Base-by-base conservation (phyloP, 2,113 vertebrate species). In the Spea multiplicata region DNA sequence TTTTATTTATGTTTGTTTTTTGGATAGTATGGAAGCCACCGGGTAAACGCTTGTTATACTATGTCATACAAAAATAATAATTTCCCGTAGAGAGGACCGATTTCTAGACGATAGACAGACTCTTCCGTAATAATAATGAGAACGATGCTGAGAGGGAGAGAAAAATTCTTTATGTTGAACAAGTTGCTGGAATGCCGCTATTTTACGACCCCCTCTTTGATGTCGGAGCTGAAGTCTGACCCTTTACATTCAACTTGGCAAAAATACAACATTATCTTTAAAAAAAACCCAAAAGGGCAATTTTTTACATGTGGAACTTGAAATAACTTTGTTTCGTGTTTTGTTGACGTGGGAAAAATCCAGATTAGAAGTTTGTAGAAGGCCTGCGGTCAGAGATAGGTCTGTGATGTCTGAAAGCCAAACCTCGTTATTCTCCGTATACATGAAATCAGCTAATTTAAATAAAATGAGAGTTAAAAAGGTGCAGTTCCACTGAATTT, bases 191-290 rank as follows among this genome's bases (percentile, higher is more conserved):
- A 64, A 70, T 61, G 66, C 75, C 71, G 70, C 67, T 77, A 45
- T 71, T 77, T 70, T 77, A 70, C 44, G 44, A 61, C 52, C 10
- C 53, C 74, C 6, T 8, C 76, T 79, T 79, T 79, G 69, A 79
- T 73, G 69, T 79, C 44, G 13, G 52, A 48, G 65, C 69, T 66
- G 52, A 8, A 57, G 57, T 30, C 44, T 57, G 70, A 53, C 61
- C 61, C n/a, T 16, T 30, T 66, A 47, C 48, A 4, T 65, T 53
- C 55, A 44, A 53, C 76, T 79, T 73, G 76, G 76, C 76, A 73
- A 45, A 46, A 46, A 66, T n/a, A 13, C 16, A 52, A 49, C 66
- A 55, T 66, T 49, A 70, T 59, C 45, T 79, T 79, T 73, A 66
- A 13, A 59, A 59, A 30, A 59, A 59, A 30, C 30, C 30, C 30